These are phyloP conservation scores for Bovichtus diacanthus DNA, from an alignment of 2,797 vertebrate genomes.

Conservation along the genomic window DNA sequence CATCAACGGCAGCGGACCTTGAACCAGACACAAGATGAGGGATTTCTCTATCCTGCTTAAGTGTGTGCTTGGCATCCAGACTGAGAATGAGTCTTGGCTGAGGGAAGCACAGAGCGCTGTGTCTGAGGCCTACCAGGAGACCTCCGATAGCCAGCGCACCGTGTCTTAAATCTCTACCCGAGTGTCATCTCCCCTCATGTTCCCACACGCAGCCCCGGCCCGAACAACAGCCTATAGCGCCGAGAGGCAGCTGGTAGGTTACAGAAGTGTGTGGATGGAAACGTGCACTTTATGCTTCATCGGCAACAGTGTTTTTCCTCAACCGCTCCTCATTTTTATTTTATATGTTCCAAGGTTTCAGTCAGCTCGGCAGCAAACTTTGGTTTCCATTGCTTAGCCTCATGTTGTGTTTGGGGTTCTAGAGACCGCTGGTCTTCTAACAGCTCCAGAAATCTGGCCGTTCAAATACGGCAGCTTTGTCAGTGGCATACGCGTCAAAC, in stretches of 20 bases:
- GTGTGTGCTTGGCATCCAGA: slow-evolving; percentile 55
- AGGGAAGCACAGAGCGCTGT: slow-evolving; percentile 38
- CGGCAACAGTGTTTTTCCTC: slow-evolving; percentile 30
- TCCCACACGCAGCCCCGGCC: slow-evolving; percentile 35
- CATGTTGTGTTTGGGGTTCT: neutral
- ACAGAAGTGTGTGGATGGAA: slow-evolving; percentile 32
- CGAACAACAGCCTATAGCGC: slow-evolving; percentile 49
- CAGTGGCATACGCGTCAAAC: no score
- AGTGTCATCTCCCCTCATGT: slow-evolving; percentile 68
- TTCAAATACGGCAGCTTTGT: no score
- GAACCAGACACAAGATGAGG: slow-evolving; percentile 84
- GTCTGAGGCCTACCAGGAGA: slow-evolving; percentile 76
- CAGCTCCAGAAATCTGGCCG: neutral
- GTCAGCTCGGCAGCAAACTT: neutral
- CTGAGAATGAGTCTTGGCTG: slow-evolving; percentile 46
- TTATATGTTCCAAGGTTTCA: slow-evolving; percentile 30
- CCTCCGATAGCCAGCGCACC: slow-evolving; percentile 65
- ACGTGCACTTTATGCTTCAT: slow-evolving; percentile 57
- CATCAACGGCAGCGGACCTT: slow-evolving; percentile 84
- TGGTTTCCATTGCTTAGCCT: neutral
- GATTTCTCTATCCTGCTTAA: slow-evolving; percentile 72
- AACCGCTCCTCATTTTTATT: slow-evolving; percentile 30
- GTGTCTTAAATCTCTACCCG: slow-evolving; percentile 73
- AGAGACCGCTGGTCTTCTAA: neutral
- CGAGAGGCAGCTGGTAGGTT: slow-evolving; percentile 47